Evolutionary conservation across 1,140 invertebrate genomes (phyloP).

Genomic region (Stegodyphus mimosarum): DNA sequence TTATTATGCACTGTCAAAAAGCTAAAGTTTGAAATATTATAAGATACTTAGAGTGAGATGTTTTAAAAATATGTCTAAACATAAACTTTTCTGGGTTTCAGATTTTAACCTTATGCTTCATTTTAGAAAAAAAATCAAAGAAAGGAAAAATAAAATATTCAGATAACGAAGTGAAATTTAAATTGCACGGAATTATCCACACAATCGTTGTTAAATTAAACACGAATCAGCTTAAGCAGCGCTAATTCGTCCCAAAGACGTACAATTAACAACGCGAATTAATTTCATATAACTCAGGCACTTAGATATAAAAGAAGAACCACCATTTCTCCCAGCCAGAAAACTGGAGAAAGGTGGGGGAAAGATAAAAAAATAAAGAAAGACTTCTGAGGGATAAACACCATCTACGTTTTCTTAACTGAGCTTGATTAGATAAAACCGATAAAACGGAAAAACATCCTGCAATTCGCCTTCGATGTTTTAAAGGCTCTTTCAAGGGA

Average conservation of each 20-base stretch:
- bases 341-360: background rate
- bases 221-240: conserved; percentile 11
- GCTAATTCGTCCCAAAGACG: conserved; percentile 15
- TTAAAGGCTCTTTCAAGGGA: conserved; percentile 48
- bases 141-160: background rate
- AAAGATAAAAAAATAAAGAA: conserved; percentile 3
- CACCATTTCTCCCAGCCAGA: background rate
- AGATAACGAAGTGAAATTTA: too few relatives aligned
- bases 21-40: too few relatives aligned
- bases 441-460: conserved; percentile 55
- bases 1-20: too few relatives aligned
- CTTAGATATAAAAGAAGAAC: conserved; percentile 27
- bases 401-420: conserved; percentile 36
- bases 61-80: background rate
- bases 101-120: too few relatives aligned
- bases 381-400: conserved; percentile 40
- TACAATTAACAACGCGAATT: conserved; percentile 46
- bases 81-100: background rate
- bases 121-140: too few relatives aligned
- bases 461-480: conserved; percentile 37
- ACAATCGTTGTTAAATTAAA: conserved; percentile 22
- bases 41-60: too few relatives aligned
- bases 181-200: too few relatives aligned
- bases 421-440: conserved; percentile 56
- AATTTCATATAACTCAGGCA: conserved; percentile 28